Evolutionary conservation across 1,140 invertebrate species (phyloP), one percentile per base, ranked within the genome.

Genomic region (Nixonia krombeini): DNA sequence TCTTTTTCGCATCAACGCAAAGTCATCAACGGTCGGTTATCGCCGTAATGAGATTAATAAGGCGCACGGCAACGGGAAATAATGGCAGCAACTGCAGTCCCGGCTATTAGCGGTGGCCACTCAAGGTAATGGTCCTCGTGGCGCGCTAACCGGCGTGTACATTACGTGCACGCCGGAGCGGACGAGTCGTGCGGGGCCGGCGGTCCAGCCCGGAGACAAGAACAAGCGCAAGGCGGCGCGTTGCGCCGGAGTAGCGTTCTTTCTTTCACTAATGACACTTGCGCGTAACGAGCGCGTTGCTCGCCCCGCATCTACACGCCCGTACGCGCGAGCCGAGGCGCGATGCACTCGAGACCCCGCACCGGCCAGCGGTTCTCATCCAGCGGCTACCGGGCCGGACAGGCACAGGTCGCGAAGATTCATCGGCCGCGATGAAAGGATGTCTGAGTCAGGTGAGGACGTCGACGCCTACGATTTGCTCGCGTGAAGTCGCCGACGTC

Each of bases 271-370:
- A 44, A 51, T 41, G 4, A 29, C 5, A 35, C 50, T 38, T 35
- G 40, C 18, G 15, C 49, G 44, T 51, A 52, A 59, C 38, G 61
- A 70, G 56, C 55, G 44, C 62, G 12, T 62, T 57, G 44, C 56
- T 53, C 68, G 52, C 51, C 62, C 62, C 57, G 62, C 49, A 56
- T 61, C 42, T 70, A 55, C 62, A 62, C 57, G 66, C 53, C n/a
- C n/a, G n/a, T n/a, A n/a, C n/a, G n/a, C n/a, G n/a, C n/a, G n/a
- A n/a, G 61, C 45, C 62, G 67, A 73, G 69, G 78, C 73, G 70
- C 75, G 76, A 70, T 80, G 77, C 75, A 78, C 80, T 45, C 21
- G 51, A 79, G 74, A 70, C 75, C 80, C 79, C 77, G 73, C 70
- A 72, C 73, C 26, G 16, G 31, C 47, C 80, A 76, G 78, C 41